Percentiles rank a stretch among this genome's conserved stretches.
These are phyloP conservation scores for Charanyca ferruginea DNA, from an alignment of 2,888 invertebrate species.

Conservation along the genomic window DNA sequence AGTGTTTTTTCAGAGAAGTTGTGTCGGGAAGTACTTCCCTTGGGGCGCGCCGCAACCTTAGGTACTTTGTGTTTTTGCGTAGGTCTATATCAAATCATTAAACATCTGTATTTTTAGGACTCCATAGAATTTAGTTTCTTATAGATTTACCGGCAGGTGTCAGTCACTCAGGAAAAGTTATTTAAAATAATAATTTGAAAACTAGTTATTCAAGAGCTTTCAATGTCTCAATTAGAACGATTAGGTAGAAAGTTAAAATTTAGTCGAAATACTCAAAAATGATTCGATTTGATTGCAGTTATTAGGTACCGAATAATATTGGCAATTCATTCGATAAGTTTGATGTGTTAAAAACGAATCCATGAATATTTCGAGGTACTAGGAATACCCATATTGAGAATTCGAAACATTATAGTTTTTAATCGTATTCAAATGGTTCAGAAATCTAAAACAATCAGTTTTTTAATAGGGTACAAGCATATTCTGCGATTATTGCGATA, in stretches of 20 bases:
- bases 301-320: neutral
- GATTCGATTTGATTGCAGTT: neutral
- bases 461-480: no score
- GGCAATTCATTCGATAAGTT: no score
- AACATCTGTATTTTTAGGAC: no score
- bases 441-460: constrained; percentile 12
- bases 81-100: no score
- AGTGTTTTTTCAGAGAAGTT: no score
- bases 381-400: neutral
- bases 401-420: neutral
- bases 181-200: neutral
- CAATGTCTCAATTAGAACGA: neutral
- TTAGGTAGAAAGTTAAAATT: neutral
- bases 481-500: no score
- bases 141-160: neutral
- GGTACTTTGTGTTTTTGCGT: no score
- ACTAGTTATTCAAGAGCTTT: neutral
- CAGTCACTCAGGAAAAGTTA: neutral
- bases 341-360: neutral
- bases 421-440: neutral
- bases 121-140: no score
- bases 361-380: constrained; percentile 4
- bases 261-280: neutral
- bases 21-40: no score
- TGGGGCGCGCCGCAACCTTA: no score